phyloP scores from a whole-genome alignment of 2,113 vertebrate species.

The Leiothrix lutea region DNA sequence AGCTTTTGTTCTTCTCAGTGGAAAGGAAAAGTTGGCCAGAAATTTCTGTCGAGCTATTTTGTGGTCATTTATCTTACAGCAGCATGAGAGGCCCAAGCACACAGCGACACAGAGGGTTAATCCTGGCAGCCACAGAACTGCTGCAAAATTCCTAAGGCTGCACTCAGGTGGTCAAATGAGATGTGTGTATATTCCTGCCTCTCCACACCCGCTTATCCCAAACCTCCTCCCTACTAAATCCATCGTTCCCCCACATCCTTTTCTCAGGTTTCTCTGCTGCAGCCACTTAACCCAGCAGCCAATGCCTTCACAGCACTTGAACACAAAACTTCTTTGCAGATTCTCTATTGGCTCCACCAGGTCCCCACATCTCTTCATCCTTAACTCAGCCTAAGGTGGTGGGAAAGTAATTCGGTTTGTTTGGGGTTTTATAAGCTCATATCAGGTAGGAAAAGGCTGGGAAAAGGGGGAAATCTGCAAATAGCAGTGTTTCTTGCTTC shows the following conservation, averaged over 20 bases:
- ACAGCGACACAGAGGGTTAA: accelerated
- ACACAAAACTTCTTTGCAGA: neutral
- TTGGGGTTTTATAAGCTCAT: neutral
- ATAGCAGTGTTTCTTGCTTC: neutral
- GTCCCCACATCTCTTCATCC: neutral
- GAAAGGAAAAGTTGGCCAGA: neutral
- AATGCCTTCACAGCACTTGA: neutral
- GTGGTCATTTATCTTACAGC: neutral
- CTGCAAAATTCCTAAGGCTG: neutral
- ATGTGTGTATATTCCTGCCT: neutral
- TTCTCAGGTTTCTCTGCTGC: neutral
- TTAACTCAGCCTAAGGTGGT: neutral
- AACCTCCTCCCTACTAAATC: accelerated
- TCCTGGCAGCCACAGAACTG: neutral
- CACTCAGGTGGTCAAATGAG: neutral
- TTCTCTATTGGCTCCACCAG: neutral
- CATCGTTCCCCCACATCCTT: neutral
- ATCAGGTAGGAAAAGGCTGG: neutral
- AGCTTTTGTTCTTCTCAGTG: neutral
- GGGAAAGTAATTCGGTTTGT: neutral
- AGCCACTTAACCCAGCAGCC: neutral
- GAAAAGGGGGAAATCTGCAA: neutral
- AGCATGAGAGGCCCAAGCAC: neutral
- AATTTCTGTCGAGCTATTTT: neutral
- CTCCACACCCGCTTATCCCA: neutral